phyloP scores from a whole-genome alignment of 2,797 vertebrate species.

The Clarias laeviceps region DNA sequence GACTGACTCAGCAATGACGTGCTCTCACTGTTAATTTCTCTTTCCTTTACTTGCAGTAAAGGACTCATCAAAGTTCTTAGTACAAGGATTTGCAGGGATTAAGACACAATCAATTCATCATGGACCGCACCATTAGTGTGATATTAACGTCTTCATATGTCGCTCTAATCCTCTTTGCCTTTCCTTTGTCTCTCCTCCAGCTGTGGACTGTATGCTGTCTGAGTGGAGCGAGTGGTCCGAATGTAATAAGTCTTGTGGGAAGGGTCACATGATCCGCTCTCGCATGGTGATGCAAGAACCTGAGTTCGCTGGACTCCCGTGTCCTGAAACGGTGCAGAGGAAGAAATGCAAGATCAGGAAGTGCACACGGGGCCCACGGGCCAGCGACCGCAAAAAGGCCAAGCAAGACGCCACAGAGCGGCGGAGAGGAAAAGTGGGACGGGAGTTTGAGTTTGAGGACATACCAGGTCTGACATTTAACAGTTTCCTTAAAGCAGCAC shows the following conservation, averaged over 20 bases:
- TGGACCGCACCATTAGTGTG: background rate
- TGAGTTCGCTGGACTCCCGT: constrained; percentile 85
- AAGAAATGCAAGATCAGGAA: constrained; percentile 91
- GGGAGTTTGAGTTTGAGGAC: constrained; percentile 75
- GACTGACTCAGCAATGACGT: background rate
- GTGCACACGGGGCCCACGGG: constrained; percentile 77
- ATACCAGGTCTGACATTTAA: constrained; percentile 75
- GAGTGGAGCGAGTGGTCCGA: constrained; percentile 97
- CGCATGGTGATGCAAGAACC: constrained; percentile 93
- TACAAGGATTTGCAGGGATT: background rate
- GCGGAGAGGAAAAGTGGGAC: constrained; percentile 77
- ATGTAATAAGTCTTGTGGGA: constrained; percentile 97
- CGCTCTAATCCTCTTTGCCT: background rate
- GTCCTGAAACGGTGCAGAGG: constrained; percentile 91
- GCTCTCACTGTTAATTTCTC: background rate
- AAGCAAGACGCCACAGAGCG: constrained; percentile 78
- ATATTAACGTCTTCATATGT: background rate
- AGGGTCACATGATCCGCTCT: constrained; percentile 93
- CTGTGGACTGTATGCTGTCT: constrained; percentile 89
- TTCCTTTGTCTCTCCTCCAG: constrained; percentile 62
- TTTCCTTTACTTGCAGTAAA: background rate
- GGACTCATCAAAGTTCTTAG: background rate
- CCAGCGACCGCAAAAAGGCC: constrained; percentile 74
- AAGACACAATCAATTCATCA: background rate
- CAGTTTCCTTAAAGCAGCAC: background rate